These are phyloP conservation scores for Cyphomyrus discorhynchus DNA, from an alignment of 2,113 vertebrate genomes.

Conservation along the genomic window DNA sequence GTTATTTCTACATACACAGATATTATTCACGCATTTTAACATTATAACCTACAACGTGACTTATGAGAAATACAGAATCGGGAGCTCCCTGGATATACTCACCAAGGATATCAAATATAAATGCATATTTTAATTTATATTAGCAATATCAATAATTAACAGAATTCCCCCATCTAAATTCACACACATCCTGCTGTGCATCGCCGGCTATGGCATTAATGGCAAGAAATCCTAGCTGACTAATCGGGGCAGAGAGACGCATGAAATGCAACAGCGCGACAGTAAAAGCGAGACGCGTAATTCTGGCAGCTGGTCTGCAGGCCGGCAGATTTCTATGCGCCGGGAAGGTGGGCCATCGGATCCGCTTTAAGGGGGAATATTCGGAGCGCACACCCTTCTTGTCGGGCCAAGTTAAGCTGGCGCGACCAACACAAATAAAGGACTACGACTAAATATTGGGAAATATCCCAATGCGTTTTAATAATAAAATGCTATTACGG, in stretches of 20 bases:
- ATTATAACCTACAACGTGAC: background rate
- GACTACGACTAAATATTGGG: background rate
- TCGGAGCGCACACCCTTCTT: background rate
- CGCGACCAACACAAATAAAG: background rate
- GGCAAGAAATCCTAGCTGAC: background rate
- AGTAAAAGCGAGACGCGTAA: background rate
- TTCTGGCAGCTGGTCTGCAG: background rate
- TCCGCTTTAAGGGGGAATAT: background rate
- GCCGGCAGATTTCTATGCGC: background rate
- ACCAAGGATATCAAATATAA: background rate
- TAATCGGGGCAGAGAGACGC: background rate
- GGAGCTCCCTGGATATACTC: background rate
- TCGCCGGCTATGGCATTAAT: background rate
- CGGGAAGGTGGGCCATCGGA: background rate
- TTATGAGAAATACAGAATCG: background rate
- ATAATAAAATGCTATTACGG: background rate
- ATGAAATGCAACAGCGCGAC: background rate
- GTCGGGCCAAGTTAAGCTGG: background rate
- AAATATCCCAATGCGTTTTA: background rate
- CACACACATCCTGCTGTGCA: background rate
- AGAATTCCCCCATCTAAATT: background rate
- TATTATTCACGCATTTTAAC: background rate
- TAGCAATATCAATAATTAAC: background rate
- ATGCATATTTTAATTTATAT: background rate
- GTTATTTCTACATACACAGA: background rate